These are phyloP conservation scores for Paedocypris sp. DNA, from an alignment of 2,113 vertebrate species.

Conservation along the genomic window DNA sequence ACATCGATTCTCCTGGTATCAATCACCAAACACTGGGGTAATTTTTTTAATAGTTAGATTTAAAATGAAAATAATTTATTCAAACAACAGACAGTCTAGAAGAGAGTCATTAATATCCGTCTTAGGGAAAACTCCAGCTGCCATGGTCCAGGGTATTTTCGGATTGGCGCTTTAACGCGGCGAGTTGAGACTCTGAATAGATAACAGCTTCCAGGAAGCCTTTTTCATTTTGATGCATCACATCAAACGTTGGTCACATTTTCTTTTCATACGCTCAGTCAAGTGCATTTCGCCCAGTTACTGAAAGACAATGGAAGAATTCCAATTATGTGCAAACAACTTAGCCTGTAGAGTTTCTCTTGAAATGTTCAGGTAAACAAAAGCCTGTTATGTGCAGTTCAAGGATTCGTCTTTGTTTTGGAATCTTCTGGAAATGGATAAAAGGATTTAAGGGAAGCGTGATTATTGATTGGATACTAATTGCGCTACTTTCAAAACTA, in stretches of 20 bases:
- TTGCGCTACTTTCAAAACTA: slow-evolving; percentile 33
- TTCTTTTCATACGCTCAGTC: slow-evolving; percentile 7
- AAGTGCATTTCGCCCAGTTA: slow-evolving; percentile 12
- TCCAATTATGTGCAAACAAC: slow-evolving; percentile 15
- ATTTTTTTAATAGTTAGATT: no score
- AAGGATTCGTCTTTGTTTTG: slow-evolving; percentile 40
- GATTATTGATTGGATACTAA: slow-evolving; percentile 42
- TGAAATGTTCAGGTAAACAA: slow-evolving; percentile 17
- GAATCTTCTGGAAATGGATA: slow-evolving; percentile 49
- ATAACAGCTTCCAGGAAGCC: slow-evolving; percentile 4
- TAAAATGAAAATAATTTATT: no score
- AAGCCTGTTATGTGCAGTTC: slow-evolving; percentile 24
- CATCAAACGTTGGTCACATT: slow-evolving; percentile 2
- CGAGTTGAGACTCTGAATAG: slow-evolving; percentile 4
- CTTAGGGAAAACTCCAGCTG: neutral
- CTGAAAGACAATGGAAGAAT: slow-evolving; percentile 27
- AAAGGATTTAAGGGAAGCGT: slow-evolving; percentile 42
- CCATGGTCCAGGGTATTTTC: neutral
- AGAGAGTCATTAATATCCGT: neutral
- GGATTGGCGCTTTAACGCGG: neutral
- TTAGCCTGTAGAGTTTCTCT: neutral
- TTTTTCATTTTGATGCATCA: neutral
- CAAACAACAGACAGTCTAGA: no score
- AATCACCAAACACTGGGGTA: no score
- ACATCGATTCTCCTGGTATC: no score